phyloP scores from a whole-genome alignment of 2,888 invertebrate genomes.

The Ypsolopha scabrella region DNA sequence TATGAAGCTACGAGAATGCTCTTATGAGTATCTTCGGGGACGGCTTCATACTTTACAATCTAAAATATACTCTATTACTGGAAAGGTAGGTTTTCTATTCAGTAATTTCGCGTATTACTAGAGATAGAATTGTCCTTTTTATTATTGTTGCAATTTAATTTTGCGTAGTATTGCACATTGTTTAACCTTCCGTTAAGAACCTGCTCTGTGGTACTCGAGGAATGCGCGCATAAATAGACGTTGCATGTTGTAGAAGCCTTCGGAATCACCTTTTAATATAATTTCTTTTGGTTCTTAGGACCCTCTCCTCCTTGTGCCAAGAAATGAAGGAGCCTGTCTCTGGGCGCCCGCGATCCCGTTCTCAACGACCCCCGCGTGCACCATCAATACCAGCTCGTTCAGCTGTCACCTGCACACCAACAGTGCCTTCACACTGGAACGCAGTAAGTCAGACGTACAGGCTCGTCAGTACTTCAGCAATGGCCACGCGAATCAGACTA shows the following conservation, averaged over 20 bases:
- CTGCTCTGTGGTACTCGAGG: no score
- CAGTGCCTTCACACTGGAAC: constrained; percentile 49
- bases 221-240: no score
- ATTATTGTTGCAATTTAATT: not conserved
- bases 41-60: constrained; percentile 75
- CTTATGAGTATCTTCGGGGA: constrained; percentile 78
- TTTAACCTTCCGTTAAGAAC: not conserved
- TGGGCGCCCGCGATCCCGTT: constrained; percentile 60
- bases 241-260: no score
- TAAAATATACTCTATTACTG: constrained; percentile 75
- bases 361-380: constrained; percentile 52
- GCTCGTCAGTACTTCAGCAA: constrained; percentile 36
- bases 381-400: constrained; percentile 49
- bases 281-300: constrained; percentile 36
- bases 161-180: not conserved
- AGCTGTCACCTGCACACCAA: constrained; percentile 59
- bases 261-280: no score
- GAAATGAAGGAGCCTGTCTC: constrained; percentile 69
- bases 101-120: no score
- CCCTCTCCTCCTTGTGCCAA: constrained; percentile 70
- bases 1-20: constrained; percentile 73
- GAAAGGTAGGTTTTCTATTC: constrained; percentile 65
- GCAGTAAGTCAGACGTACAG: constrained; percentile 59
- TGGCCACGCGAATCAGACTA: constrained; percentile 37
- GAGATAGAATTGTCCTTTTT: not conserved